These are phyloP conservation scores for Erannis defoliaria DNA, from an alignment of 2,888 invertebrate species.

Conservation along the genomic window DNA sequence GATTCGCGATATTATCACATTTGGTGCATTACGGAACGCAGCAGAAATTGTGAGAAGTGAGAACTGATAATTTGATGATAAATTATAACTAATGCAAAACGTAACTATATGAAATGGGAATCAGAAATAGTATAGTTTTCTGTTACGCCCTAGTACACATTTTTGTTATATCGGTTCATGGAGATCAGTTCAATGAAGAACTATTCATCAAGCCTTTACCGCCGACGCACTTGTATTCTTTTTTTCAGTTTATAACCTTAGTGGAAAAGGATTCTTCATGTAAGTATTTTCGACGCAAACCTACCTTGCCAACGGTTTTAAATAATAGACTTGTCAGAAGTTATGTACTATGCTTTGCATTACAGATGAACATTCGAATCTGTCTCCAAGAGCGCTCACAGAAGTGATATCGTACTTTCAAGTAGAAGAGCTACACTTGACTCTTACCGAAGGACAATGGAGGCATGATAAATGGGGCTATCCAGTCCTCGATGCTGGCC, in stretches of 20 bases:
- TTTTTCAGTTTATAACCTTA: constrained; percentile 96
- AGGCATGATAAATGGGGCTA: constrained; percentile 97
- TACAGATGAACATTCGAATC: constrained; percentile 93
- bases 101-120: constrained; percentile 40
- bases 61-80: too few species aligned
- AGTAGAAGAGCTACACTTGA: constrained; percentile 96
- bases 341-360: constrained; percentile 32
- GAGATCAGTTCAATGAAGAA: constrained; percentile 95
- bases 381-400: constrained; percentile 95
- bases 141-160: constrained; percentile 41
- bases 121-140: constrained; percentile 35
- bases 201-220: constrained; percentile 94
- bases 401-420: constrained; percentile 94
- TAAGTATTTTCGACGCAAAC: constrained; percentile 72
- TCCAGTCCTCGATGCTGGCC: constrained; percentile 95
- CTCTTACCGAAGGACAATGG: constrained; percentile 98
- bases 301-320: not conserved
- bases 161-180: constrained; percentile 48
- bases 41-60: too few species aligned
- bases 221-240: constrained; percentile 94
- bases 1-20: too few species aligned
- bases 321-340: not conserved
- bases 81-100: too few species aligned
- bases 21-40: too few species aligned
- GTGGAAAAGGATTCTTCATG: constrained; percentile 89